phyloP scores from a whole-genome alignment of 35 echinoderm and acorn worm species.

The Heliocidaris erythrogramma region DNA sequence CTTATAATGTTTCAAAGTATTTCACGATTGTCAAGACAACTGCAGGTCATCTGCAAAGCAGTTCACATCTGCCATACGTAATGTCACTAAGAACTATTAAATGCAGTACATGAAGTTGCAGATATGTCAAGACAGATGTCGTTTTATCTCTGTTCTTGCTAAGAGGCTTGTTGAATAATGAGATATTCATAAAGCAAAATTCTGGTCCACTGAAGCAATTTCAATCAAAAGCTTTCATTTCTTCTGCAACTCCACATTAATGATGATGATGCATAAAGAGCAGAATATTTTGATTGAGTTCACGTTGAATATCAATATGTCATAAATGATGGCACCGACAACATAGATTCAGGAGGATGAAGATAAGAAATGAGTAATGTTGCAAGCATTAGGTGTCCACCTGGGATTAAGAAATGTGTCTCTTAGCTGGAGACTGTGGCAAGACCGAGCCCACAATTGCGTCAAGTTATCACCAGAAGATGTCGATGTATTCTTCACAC shows the following conservation, averaged over 20 bases:
- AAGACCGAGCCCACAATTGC: background rate
- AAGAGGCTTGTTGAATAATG: background rate
- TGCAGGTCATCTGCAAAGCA: background rate
- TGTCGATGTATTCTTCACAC: constrained; percentile 30
- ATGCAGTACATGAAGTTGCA: background rate
- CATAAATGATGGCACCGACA: background rate
- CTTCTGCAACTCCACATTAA: background rate
- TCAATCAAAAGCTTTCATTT: background rate
- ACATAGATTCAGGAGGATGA: background rate
- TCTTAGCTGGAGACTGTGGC: background rate
- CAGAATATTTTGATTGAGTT: background rate
- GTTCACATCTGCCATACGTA: background rate
- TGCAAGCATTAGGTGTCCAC: background rate
- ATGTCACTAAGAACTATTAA: background rate
- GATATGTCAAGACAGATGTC: background rate
- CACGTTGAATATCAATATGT: background rate
- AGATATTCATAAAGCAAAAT: background rate
- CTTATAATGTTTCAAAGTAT: background rate
- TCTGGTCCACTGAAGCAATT: background rate
- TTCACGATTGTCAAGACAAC: background rate
- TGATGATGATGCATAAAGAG: background rate
- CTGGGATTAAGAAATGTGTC: constrained; percentile 1
- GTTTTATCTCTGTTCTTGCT: background rate
- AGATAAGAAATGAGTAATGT: background rate
- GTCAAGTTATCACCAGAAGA: constrained; percentile 6